These are phyloP conservation scores for Hymenochirus boettgeri DNA, from an alignment of 2,113 vertebrate genomes.

Conservation along the genomic window DNA sequence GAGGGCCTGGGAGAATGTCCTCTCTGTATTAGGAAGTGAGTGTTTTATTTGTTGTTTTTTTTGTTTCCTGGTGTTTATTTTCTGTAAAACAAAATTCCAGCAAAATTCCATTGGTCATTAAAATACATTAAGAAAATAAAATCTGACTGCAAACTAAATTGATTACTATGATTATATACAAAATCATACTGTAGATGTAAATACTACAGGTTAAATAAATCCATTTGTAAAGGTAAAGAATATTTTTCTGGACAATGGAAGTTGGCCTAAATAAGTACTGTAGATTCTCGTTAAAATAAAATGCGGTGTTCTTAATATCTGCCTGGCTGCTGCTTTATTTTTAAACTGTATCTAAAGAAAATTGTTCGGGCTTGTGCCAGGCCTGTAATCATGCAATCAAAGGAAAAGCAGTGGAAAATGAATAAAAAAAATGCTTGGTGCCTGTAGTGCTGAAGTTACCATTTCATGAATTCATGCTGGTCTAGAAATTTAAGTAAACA, in stretches of 20 bases:
- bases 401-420: slow-evolving; percentile 31
- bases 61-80: too few species aligned
- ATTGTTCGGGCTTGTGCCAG: slow-evolving; percentile 21
- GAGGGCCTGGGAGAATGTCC: too few species aligned
- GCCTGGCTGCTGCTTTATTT: slow-evolving; percentile 15
- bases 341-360: slow-evolving; percentile 23
- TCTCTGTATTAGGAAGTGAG: too few species aligned
- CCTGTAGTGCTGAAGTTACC: slow-evolving; percentile 42
- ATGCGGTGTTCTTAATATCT: not conserved
- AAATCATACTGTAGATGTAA: too few species aligned
- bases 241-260: not conserved
- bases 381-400: slow-evolving; percentile 40
- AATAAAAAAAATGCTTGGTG: slow-evolving; percentile 29
- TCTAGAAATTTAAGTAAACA: slow-evolving; percentile 52
- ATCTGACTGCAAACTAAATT: too few species aligned
- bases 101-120: too few species aligned
- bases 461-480: slow-evolving; percentile 46
- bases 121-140: too few species aligned
- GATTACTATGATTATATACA: too few species aligned
- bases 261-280: slow-evolving; percentile 1
- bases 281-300: slow-evolving; percentile 16
- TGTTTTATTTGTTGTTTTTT: too few species aligned
- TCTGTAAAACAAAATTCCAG: too few species aligned
- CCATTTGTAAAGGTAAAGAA: too few species aligned
- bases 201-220: too few species aligned